Percentiles rank a stretch among this genome's conserved stretches.
Evolutionary conservation across 2,888 invertebrate species (phyloP).

Genomic region (Dynastes maya): DNA sequence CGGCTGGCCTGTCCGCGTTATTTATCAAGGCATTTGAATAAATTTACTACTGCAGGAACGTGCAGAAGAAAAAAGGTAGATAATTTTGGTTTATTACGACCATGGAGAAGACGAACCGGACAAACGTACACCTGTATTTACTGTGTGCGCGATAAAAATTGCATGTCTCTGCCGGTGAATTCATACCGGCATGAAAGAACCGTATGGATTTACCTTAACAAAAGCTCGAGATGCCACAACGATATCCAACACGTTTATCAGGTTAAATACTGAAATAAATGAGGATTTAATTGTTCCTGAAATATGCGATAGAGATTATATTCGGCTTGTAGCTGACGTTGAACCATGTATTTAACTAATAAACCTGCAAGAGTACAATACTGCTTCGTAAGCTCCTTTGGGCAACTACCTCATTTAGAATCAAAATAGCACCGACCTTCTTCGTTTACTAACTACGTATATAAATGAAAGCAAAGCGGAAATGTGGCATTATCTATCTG

Average conservation of each 20-base stretch:
- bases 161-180: conserved; percentile 32
- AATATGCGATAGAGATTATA: conserved; percentile 7
- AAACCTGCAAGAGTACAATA: too few species aligned
- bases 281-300: conserved; percentile 25
- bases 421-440: too few species aligned
- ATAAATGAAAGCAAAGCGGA: too few species aligned
- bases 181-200: conserved; percentile 24
- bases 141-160: conserved; percentile 41
- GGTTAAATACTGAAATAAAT: conserved; percentile 1
- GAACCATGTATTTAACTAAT: too few species aligned
- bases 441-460: too few species aligned
- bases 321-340: not conserved
- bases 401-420: too few species aligned
- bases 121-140: conserved; percentile 45
- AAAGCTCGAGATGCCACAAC: conserved; percentile 17
- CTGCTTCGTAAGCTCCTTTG: too few species aligned
- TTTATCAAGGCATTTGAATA: conserved; percentile 55
- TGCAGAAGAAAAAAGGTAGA: conserved; percentile 50
- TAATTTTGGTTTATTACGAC: conserved; percentile 53
- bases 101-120: conserved; percentile 35
- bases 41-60: conserved; percentile 52
- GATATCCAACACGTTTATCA: conserved; percentile 3
- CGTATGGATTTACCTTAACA: conserved; percentile 36
- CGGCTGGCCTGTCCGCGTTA: conserved; percentile 46
- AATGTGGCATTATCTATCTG: too few species aligned